Evolutionary conservation across 1,140 invertebrate species (phyloP).

Genomic region (Ceratina calcarata): DNA sequence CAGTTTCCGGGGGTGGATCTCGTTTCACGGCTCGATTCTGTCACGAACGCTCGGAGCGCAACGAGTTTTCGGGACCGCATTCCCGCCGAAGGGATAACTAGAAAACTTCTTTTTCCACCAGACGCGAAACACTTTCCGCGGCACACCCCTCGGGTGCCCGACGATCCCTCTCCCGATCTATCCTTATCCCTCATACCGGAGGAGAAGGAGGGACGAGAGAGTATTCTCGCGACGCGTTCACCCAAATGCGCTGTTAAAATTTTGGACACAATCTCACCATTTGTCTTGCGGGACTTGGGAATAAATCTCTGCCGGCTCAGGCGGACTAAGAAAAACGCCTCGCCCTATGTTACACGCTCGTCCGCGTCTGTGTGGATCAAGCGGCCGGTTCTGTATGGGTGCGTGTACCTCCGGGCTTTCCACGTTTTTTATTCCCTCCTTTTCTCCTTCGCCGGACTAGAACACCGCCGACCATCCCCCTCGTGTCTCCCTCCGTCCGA

Average conservation of each 20-base stretch:
- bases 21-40: conserved; percentile 81
- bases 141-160: conserved; percentile 40
- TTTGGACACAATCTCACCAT: conserved; percentile 81
- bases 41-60: conserved; percentile 65
- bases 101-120: conserved; percentile 76
- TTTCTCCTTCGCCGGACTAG: conserved; percentile 58
- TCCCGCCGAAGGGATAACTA: conserved; percentile 75
- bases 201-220: conserved; percentile 19
- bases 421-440: conserved; percentile 56
- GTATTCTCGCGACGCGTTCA: conserved; percentile 73
- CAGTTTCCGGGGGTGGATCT: conserved; percentile 70
- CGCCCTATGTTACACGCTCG: conserved; percentile 68
- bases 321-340: conserved; percentile 80
- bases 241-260: conserved; percentile 82
- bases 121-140: conserved; percentile 43
- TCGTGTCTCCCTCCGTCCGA: conserved; percentile 48
- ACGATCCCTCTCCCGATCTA: conserved; percentile 45
- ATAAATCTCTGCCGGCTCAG: conserved; percentile 81
- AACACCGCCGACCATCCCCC: conserved; percentile 15
- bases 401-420: conserved; percentile 63
- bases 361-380: conserved; percentile 24
- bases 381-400: background rate
- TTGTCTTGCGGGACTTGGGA: conserved; percentile 79
- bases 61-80: conserved; percentile 69
- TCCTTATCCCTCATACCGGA: conserved; percentile 70